phyloP scores from a whole-genome alignment of 2,888 invertebrate genomes.

The Lasioglossum calceatum region DNA sequence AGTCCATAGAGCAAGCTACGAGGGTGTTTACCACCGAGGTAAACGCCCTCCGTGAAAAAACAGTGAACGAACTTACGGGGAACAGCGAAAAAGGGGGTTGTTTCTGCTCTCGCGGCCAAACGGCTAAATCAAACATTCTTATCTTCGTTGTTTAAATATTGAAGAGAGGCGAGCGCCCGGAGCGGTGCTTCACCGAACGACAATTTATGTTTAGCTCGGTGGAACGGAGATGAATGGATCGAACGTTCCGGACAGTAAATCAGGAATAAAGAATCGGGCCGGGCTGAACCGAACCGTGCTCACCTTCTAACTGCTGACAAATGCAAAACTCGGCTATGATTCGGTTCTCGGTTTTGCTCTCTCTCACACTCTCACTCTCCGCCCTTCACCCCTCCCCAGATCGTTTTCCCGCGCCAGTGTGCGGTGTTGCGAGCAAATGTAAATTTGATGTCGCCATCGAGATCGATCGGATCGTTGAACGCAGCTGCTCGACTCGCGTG shows the following conservation, averaged over 20 bases:
- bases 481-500: conserved; percentile 3
- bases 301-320: neutral
- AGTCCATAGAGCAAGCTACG: neutral
- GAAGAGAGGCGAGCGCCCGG: neutral
- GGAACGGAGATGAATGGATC: neutral
- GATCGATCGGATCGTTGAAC: conserved; percentile 34
- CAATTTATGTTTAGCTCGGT: neutral
- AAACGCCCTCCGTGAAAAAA: too few species aligned
- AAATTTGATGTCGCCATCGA: conserved; percentile 29
- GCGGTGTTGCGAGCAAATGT: conserved; percentile 16
- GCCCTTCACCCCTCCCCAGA: neutral
- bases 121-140: neutral
- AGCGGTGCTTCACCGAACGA: neutral
- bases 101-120: neutral
- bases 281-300: neutral
- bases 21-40: neutral
- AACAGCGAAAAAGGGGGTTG: neutral
- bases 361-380: too few species aligned
- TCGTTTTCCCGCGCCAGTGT: conserved; percentile 5
- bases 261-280: neutral
- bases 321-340: conserved; percentile 1
- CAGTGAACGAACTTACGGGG: neutral
- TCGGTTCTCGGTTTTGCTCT: neutral
- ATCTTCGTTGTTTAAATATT: conserved; percentile 6
- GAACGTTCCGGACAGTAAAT: neutral